Evolutionary conservation across 2,888 invertebrate species (phyloP).

Genomic region (Rapana venosa): DNA sequence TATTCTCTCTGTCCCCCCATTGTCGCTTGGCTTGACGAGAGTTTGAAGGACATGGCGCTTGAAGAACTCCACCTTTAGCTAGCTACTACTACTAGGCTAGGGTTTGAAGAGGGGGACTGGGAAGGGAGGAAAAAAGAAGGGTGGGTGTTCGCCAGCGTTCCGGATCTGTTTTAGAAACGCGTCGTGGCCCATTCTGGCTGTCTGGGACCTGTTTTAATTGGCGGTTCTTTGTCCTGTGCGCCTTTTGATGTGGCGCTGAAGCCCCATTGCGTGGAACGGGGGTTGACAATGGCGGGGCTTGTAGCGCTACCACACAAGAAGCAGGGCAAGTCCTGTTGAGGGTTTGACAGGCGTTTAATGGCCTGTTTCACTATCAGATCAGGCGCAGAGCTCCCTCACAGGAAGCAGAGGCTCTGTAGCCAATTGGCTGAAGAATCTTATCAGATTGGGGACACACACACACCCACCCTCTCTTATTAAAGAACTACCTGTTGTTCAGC

Average conservation of each 20-base stretch:
- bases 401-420: not conserved
- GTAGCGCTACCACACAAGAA: not conserved
- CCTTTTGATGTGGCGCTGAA: constrained; percentile 22
- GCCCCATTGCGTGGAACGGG: constrained; percentile 2
- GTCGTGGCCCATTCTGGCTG: not conserved
- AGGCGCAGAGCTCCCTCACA: not conserved
- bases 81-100: too few relatives aligned
- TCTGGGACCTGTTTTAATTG: constrained; percentile 26
- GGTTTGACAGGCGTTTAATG: constrained; percentile 23
- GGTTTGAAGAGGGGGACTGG: not conserved
- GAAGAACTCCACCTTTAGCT: not conserved
- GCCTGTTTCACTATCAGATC: not conserved
- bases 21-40: not conserved
- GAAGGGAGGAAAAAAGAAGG: not conserved
- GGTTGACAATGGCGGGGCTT: not conserved
- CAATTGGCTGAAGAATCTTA: not conserved
- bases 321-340: too few relatives aligned
- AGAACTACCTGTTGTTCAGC: not conserved
- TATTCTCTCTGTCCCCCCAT: not conserved
- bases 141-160: not conserved
- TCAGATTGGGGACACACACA: not conserved
- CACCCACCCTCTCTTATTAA: too few relatives aligned
- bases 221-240: constrained; percentile 20
- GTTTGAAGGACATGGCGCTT: constrained; percentile 20
- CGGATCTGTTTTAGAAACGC: not conserved